Evolutionary conservation across 2,888 invertebrate species (phyloP), one percentile per base, ranked within the genome.

Genomic region (Heteropelma amictum): DNA sequence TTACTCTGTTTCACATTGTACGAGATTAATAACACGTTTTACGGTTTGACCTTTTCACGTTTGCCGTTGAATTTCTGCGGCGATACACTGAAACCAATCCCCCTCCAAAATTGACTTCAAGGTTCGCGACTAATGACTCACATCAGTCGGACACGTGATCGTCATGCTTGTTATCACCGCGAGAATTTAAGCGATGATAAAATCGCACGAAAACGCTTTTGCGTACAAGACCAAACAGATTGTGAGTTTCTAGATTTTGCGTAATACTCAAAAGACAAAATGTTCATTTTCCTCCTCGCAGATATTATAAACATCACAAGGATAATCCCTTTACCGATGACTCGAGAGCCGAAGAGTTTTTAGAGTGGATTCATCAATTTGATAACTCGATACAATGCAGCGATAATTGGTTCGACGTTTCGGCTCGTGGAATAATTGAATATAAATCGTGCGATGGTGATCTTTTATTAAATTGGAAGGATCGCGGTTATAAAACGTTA

Each of bases 361-460:
- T 93, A 1, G 92, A 93, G 69, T 93, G 92, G 90, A 92, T 91
- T 76, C 91, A 92, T 75, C 92, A 86, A 72, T 89, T 88, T 76
- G 88, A 90, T 75, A 89, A 89, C 78, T 88, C 89, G 4, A 84
- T 91, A 84, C 91, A 95, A 89, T 92, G 93, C 61, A 90, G 94
- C 78, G 91, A 92, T 90, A 86, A 92, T 86, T 90, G 95, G 92
- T 90, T 92, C 89, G 90, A 93, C 42, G 92, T 95, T 51, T 95
- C 96, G 0, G 90, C 93, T 0, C 89, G 89, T 71, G 93, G 93
- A 0, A 89, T 93, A 38, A 86, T 90, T 1, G 92, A 93, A 77
- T 94, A 93, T 83, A 90, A 92, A 91, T 89, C 90, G 0, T 95
- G 95, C 84, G 93, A 93, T 6, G 96, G 96, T 0, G 93, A 95